Evolutionary conservation across 2,888 invertebrate genomes (phyloP), one percentile per base, ranked within the genome.

Genomic region (Octodonta nipae): DNA sequence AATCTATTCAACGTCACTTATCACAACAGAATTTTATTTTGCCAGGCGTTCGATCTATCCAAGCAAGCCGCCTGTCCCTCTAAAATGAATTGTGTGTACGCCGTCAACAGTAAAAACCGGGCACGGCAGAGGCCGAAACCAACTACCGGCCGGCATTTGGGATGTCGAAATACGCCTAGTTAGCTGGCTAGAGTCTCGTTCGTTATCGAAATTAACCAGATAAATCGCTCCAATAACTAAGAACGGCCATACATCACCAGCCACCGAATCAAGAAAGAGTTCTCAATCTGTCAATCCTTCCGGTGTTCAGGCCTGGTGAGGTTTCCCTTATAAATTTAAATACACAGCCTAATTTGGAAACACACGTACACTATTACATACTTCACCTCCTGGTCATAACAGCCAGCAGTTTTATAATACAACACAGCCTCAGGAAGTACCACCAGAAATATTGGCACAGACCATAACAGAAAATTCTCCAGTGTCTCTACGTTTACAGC

Each of bases 1-100:
- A 71, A 47, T 78, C 78, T 6, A 75, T 78, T 46, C 78, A 78
- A 44, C 79, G 79, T 58, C 78, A 77, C 60, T 77, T 78, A 27
- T 66, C 73, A 26, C 68, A 68, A 65, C 75, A 74, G 60, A 71
- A 44, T 65, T 72, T 69, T 66, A 68, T 49, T 52, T 64, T 60
- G 61, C 65, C 43, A 22, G 48, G 46, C 20, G 43, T 63, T 30
- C 61, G 56, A 41, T 52, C 56, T 32, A 46, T 54, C 29, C 49
- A n/a, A n/a, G 15, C 45, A 30, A 50, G 46, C 40, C 54, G 54
- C 41, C 44, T 50, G n/a, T n/a, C n/a, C n/a, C n/a, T n/a, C n/a
- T n/a, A n/a, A n/a, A n/a, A n/a, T n/a, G n/a, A n/a, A n/a, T n/a
- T n/a, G n/a, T n/a, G n/a, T n/a, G n/a, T n/a, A n/a, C n/a, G n/a